Percentiles rank a stretch among this genome's conserved stretches.
These are phyloP conservation scores for Hyposoter dolosus DNA, from an alignment of 2,888 invertebrate species.

Conservation along the genomic window DNA sequence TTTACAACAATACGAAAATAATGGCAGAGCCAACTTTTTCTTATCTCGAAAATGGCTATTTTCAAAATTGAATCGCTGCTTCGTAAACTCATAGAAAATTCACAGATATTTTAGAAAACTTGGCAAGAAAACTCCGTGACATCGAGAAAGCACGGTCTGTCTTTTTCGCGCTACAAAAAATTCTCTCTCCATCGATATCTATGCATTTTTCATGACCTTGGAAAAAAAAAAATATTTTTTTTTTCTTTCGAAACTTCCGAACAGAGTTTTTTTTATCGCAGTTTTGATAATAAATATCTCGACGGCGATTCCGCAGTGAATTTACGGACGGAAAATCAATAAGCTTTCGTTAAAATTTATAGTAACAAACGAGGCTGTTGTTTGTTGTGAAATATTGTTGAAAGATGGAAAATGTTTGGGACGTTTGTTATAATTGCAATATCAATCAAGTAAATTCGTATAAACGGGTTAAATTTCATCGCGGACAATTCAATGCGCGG, in stretches of 20 bases:
- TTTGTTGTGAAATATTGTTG: background rate
- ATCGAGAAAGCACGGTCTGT: too few species aligned
- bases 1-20: constrained; percentile 8
- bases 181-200: too few species aligned
- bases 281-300: background rate
- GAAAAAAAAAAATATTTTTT: background rate
- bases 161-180: too few species aligned
- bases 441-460: constrained; percentile 54
- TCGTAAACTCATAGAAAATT: background rate
- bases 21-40: background rate
- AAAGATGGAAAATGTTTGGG: background rate
- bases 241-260: background rate
- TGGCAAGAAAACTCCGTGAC: background rate
- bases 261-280: background rate
- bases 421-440: constrained; percentile 53
- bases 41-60: background rate
- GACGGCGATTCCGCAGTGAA: background rate
- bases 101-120: background rate
- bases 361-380: background rate
- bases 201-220: too few species aligned
- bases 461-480: constrained; percentile 44
- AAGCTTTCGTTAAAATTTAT: constrained; percentile 7
- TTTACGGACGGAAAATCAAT: background rate
- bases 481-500: constrained; percentile 44
- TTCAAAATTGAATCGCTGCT: background rate